Evolutionary conservation across 2,113 vertebrate genomes (phyloP).

Genomic region (Odocoileus virginianus): DNA sequence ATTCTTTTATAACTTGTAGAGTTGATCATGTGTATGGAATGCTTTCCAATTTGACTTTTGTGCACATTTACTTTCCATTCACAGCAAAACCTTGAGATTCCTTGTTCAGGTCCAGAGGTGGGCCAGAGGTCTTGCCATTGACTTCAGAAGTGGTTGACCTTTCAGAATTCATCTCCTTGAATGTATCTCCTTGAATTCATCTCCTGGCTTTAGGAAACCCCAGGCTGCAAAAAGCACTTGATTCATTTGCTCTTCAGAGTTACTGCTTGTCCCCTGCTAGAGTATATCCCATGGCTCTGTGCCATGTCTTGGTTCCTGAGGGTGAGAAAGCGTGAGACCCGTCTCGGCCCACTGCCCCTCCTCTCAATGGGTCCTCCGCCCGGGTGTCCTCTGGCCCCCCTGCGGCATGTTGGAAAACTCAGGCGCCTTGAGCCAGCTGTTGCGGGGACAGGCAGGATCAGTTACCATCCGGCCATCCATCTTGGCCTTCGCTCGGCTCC

Average conservation of each 20-base stretch:
- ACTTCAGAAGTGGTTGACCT: neutral
- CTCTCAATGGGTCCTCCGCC: neutral
- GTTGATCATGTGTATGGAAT: slow-evolving; percentile 35
- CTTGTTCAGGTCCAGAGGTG: neutral
- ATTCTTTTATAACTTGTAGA: slow-evolving; percentile 51
- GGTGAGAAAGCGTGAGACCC: neutral
- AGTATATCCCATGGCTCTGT: neutral
- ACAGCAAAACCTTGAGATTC: neutral
- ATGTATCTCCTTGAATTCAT: neutral
- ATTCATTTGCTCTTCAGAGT: neutral
- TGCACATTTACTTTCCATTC: neutral
- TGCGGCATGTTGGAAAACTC: neutral
- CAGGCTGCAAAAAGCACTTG: neutral
- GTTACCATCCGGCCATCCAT: too few relatives aligned
- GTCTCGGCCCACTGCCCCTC: neutral
- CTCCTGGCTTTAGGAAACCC: neutral
- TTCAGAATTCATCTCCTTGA: neutral
- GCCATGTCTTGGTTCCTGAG: neutral
- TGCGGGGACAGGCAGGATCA: fast-evolving
- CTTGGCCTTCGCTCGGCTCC: neutral
- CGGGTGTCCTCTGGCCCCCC: fast-evolving
- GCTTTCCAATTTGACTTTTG: slow-evolving; percentile 34
- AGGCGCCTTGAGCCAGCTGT: fast-evolving
- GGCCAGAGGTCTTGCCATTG: neutral
- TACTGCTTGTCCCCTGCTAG: neutral